Percentiles rank a stretch among this genome's conserved stretches.
Evolutionary conservation across 2,888 invertebrate species (phyloP).

Genomic region (Sphaerophoria rueppellii): DNA sequence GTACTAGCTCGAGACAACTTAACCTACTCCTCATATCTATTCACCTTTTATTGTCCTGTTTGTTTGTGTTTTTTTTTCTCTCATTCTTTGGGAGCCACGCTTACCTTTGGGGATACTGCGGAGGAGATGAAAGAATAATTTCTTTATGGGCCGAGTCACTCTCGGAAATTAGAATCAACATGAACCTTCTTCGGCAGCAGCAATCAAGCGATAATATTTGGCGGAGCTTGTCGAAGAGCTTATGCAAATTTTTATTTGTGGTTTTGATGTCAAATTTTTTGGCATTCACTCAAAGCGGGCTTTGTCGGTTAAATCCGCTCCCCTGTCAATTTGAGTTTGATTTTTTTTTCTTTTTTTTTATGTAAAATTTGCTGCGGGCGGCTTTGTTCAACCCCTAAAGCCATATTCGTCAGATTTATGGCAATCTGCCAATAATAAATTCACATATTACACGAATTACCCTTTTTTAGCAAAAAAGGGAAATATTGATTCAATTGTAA

Average conservation of each 20-base stretch:
- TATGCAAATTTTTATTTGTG: slow-evolving; percentile 57
- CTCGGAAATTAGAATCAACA: slow-evolving; percentile 68
- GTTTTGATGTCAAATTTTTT: slow-evolving; percentile 37
- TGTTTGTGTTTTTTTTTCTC: not conserved
- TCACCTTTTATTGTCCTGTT: slow-evolving; percentile 56
- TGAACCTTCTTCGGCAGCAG: slow-evolving; percentile 40
- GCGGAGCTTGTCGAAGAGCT: slow-evolving; percentile 63
- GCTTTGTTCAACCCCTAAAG: slow-evolving; percentile 30
- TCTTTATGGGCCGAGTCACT: slow-evolving; percentile 69
- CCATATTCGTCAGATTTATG: slow-evolving; percentile 61
- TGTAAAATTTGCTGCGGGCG: not conserved
- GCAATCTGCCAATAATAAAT: slow-evolving; percentile 73
- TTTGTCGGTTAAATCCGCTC: slow-evolving; percentile 26
- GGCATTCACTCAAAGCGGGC: slow-evolving; percentile 16
- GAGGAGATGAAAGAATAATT: slow-evolving; percentile 34
- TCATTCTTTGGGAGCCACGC: not conserved
- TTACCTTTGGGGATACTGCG: slow-evolving; percentile 6
- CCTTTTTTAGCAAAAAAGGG: slow-evolving; percentile 52
- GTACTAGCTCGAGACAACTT: slow-evolving; percentile 75
- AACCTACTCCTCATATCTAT: slow-evolving; percentile 60
- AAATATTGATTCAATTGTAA: slow-evolving; percentile 73
- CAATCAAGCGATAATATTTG: slow-evolving; percentile 59
- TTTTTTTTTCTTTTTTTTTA: not conserved
- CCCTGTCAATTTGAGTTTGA: slow-evolving; percentile 1
- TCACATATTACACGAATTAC: slow-evolving; percentile 74